Base-by-base conservation (phyloP, 1,140 invertebrate species). In the Penaeus indicus region DNA sequence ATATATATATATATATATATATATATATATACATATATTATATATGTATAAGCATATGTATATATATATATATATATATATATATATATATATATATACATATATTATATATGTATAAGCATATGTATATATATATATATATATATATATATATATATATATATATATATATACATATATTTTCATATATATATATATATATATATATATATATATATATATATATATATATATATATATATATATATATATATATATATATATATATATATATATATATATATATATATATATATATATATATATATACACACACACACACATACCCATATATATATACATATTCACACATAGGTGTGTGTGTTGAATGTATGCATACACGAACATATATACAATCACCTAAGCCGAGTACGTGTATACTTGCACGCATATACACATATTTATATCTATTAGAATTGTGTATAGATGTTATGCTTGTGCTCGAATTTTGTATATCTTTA, bases 71-170 rank as follows among this genome's bases (percentile, higher is more conserved):
- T 3, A 54, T 54, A 75, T 27, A 32, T 75, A 32, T n/a, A n/a
- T n/a, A 16, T 32, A 16, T 32, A 16, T 32, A 10, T 5, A 54
- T 75, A 75, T 75, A 75, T 75, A 32, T 75, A 27, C 32, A 75
- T 75, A 54, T 54, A 54, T n/a, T 54, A 54, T 54, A 54, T 54
- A 75, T 54, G 32, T 8, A 75, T 38, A 75, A 0, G 10, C 16
- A 75, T 18, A 75, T 75, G 32, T 27, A 32, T 18, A 75, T 32
- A 19, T 32, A 25, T 21, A 75, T 54, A 75, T 75, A 75, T 75
- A 32, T 27, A 75, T 75, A 75, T 32, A 75, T 75, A 75, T 75
- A 75, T 75, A 21, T 27, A 75, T 75, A 75, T 75, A 27, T 75
- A 75, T 27, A 75, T 75, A 75, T 75, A 75, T 27, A 75, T 75